Evolutionary conservation across 2,113 vertebrate species (phyloP), one percentile per base, ranked within the genome.

Genomic region (Channa argus): DNA sequence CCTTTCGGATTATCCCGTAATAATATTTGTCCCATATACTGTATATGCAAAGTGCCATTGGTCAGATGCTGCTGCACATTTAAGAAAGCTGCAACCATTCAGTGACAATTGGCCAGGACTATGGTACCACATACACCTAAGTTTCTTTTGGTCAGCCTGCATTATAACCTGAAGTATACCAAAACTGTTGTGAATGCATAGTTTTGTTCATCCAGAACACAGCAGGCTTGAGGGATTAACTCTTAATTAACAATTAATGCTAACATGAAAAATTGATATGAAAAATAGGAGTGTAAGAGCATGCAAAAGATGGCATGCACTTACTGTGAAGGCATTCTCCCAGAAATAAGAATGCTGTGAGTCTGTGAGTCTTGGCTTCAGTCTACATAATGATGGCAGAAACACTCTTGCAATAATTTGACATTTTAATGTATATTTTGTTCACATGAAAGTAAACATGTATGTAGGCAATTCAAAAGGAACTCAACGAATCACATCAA

Each of bases 211-310:
- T 65, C 7, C 41, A 37, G 3, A 63, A 37, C 60, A 46, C n/a
- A 63, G 11, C 37, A 46, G 5, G 13, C 15, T 6, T 49, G 8
- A 54, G 39, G 15, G 36, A 74, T 56, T 68, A 46, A 56, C 13
- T 65, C 11, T 14, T 73, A 47, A 67, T 62, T 67, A 73, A 51
- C 34, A 11, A 33, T 71, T 55, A 9, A 61, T 62, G 47, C 34
- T 62, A 33, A 65, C 41, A 43, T 65, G n/a, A 65, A 53, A 12
- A 64, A 41, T 34, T 43, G 33, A 74, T 61, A 39, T 50, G 60
- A 15, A 46, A 47, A 52, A 58, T 8, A 14, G 13, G 15, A 33
- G 8, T 5, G 37, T 54, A 10, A 45, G 56, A 50, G 11, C 51
- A 55, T 63, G 54, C 47, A 47, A 55, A 24, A 24, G 24, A 24